Percentiles rank a stretch among this genome's conserved stretches.
Evolutionary conservation across 2,888 invertebrate species (phyloP).

Genomic region (Ormyrus rosae): DNA sequence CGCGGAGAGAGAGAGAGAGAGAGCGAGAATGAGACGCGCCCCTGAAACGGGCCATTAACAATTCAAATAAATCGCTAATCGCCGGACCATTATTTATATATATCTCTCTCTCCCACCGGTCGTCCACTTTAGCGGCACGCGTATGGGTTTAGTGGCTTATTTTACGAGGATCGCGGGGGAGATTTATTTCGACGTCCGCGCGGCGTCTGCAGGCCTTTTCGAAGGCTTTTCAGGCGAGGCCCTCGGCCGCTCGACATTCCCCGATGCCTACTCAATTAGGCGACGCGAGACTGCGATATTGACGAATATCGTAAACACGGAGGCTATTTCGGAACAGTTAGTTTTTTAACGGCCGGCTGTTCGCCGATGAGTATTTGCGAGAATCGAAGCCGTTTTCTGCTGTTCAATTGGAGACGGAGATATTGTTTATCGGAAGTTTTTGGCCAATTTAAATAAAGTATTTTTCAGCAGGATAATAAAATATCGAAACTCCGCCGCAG

Average conservation of each 20-base stretch:
- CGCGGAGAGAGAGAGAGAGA: neutral
- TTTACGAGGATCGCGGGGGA: constrained; percentile 35
- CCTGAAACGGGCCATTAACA: constrained; percentile 61
- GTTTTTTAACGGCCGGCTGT: neutral
- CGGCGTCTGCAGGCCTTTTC: neutral
- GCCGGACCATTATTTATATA: constrained; percentile 56
- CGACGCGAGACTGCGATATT: neutral
- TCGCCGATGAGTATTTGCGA: too few species aligned
- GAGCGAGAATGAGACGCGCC: constrained; percentile 28
- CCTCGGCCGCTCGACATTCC: neutral
- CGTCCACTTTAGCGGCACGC: neutral
- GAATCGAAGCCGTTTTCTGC: too few species aligned
- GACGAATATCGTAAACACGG: neutral
- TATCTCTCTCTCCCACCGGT: neutral
- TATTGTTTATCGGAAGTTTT: too few species aligned
- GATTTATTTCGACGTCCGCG: constrained; percentile 23
- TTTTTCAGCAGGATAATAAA: too few species aligned
- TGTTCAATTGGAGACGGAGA: too few species aligned
- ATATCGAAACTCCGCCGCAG: too few species aligned
- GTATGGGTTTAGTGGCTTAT: neutral
- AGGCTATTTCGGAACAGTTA: neutral
- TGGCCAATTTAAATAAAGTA: too few species aligned
- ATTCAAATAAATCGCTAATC: constrained; percentile 73
- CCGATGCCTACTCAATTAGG: constrained; percentile 14
- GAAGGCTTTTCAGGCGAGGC: neutral